phyloP scores from a whole-genome alignment of 1,140 invertebrate species.

The Phymorhynchus buccinoides region DNA sequence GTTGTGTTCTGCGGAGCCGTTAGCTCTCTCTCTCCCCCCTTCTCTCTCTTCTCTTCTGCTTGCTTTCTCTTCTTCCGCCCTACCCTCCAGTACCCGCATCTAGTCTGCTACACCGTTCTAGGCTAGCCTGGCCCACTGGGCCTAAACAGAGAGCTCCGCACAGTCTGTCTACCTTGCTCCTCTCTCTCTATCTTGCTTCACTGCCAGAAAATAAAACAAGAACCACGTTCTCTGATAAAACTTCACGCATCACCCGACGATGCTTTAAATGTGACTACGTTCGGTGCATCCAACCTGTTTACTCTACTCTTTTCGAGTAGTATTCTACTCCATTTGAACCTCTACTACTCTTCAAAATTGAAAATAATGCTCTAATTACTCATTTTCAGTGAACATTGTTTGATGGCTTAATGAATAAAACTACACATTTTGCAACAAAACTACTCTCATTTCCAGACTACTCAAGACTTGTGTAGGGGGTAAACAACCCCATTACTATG shows the following conservation, averaged over 20 bases:
- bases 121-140: not conserved
- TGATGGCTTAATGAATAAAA: too few species aligned
- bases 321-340: too few species aligned
- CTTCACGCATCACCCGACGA: too few species aligned
- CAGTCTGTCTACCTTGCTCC: not conserved
- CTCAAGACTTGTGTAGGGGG: too few species aligned
- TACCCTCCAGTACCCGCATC: not conserved
- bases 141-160: not conserved
- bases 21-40: not conserved
- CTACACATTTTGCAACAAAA: too few species aligned
- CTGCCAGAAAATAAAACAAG: not conserved
- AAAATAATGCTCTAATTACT: too few species aligned
- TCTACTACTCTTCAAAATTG: too few species aligned
- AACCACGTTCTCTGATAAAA: too few species aligned
- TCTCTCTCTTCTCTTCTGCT: not conserved
- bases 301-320: too few species aligned
- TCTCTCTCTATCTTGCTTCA: not conserved
- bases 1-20: not conserved
- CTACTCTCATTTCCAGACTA: too few species aligned
- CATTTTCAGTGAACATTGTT: too few species aligned
- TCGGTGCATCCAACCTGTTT: conserved; percentile 28
- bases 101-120: not conserved
- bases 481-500: too few species aligned
- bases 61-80: not conserved
- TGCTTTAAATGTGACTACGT: not conserved